A percentile compares a stretch with the other conserved stretches of the same genome.
Evolutionary conservation across 2,113 vertebrate species (phyloP).

Genomic region (Spermophilus dauricus): DNA sequence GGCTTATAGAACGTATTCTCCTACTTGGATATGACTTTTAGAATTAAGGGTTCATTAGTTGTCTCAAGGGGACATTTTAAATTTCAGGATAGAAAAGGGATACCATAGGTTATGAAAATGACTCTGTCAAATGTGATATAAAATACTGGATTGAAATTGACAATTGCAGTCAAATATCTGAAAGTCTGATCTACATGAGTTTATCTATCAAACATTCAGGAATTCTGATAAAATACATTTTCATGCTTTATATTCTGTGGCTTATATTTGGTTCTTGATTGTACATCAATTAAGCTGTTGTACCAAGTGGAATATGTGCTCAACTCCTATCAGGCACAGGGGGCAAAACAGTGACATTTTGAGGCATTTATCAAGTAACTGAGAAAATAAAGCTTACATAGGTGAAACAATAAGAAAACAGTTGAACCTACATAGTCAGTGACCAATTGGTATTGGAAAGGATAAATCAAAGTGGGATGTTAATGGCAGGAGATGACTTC

Average conservation of each 20-base stretch:
- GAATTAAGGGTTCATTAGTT: conserved; percentile 66
- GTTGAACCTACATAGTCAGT: conserved; percentile 53
- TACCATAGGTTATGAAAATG: conserved; percentile 61
- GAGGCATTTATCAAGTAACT: conserved; percentile 38
- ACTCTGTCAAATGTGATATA: conserved; percentile 30
- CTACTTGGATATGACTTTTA: conserved; percentile 65
- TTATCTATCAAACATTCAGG: conserved; percentile 44
- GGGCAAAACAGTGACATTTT: conserved; percentile 56
- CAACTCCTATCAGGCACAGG: neutral
- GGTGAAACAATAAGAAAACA: conserved; percentile 67
- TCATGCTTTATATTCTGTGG: conserved; percentile 16
- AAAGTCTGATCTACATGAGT: neutral
- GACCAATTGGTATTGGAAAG: conserved; percentile 40
- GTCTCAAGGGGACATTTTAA: conserved; percentile 52
- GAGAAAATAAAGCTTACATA: conserved; percentile 27
- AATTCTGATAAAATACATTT: conserved; percentile 35
- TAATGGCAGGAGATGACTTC: conserved; percentile 41
- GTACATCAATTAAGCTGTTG: neutral
- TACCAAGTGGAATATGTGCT: neutral
- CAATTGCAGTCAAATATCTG: conserved; percentile 49
- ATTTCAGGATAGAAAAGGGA: conserved; percentile 45
- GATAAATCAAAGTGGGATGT: conserved; percentile 45
- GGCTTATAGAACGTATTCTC: conserved; percentile 58
- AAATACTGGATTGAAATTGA: conserved; percentile 63
- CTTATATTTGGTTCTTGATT: conserved; percentile 45